Evolutionary conservation across 2,888 invertebrate genomes (phyloP).

Genomic region (Coremacera marginata): DNA sequence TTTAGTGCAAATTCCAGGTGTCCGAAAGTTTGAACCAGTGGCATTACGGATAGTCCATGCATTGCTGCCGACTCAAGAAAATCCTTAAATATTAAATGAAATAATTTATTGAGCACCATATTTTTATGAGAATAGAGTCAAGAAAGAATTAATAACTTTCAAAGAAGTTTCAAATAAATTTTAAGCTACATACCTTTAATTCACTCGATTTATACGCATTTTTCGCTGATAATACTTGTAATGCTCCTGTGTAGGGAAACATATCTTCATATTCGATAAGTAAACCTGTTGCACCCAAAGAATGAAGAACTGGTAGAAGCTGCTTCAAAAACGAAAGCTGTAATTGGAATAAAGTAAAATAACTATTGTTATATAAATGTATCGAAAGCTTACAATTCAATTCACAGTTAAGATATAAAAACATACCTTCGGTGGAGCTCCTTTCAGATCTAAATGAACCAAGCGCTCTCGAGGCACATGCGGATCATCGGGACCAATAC

Average conservation of each 20-base stretch:
- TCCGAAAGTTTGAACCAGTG: conserved; percentile 82
- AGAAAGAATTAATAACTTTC: not conserved
- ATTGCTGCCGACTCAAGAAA: conserved; percentile 74
- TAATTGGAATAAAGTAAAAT: not conserved
- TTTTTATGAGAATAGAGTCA: too few species aligned
- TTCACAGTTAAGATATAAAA: not conserved
- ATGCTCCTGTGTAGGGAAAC: conserved; percentile 78
- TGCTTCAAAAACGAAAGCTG: conserved; percentile 73
- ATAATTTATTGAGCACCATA: too few species aligned
- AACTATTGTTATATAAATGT: not conserved
- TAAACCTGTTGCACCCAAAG: conserved; percentile 80
- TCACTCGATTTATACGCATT: conserved; percentile 71
- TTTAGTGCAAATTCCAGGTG: conserved; percentile 82
- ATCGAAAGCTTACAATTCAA: too few species aligned
- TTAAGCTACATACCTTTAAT: conserved; percentile 55
- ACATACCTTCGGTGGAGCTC: conserved; percentile 76
- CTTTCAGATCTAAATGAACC: conserved; percentile 83
- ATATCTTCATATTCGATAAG: conserved; percentile 85
- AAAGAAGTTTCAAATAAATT: not conserved
- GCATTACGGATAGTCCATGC: conserved; percentile 77
- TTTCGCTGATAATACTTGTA: conserved; percentile 72
- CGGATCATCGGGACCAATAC: conserved; percentile 66
- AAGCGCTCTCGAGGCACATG: conserved; percentile 70
- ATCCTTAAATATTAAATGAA: conserved; percentile 54
- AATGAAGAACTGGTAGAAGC: conserved; percentile 73